Evolutionary conservation across 1,140 invertebrate species (phyloP).

Genomic region (Periplaneta americana): DNA sequence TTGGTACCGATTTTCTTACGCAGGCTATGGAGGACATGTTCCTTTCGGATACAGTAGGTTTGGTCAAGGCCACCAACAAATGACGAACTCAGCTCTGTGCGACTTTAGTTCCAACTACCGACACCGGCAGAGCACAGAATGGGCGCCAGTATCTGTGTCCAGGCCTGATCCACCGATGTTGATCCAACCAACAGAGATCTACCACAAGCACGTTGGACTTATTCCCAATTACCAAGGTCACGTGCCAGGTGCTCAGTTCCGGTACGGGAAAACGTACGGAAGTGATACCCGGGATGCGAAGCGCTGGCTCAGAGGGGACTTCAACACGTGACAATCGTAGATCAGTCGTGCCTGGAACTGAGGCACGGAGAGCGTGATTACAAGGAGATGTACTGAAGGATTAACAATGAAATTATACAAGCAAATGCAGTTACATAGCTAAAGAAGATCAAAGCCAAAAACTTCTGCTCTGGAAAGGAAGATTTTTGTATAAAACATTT

Average conservation of each 20-base stretch:
- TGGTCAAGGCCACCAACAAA: conserved; percentile 51
- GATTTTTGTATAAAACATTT: no score
- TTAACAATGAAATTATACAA: no score
- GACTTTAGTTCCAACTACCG: conserved; percentile 66
- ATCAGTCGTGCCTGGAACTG: no score
- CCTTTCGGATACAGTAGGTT: conserved; percentile 57
- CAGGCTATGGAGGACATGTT: conserved; percentile 59
- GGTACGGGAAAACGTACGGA: conserved; percentile 65
- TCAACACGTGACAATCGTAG: neutral
- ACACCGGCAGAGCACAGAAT: conserved; percentile 54
- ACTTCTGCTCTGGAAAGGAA: no score
- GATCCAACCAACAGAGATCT: conserved; percentile 49
- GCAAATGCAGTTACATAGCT: no score
- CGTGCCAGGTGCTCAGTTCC: conserved; percentile 59
- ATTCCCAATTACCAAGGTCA: conserved; percentile 65
- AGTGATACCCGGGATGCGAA: conserved; percentile 62
- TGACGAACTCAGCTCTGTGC: conserved; percentile 56
- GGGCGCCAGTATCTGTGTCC: conserved; percentile 54
- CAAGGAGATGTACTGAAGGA: no score
- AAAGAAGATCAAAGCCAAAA: no score
- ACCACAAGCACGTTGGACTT: conserved; percentile 61
- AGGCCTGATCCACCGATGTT: conserved; percentile 43
- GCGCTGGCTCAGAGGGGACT: conserved; percentile 48
- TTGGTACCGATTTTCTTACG: no score
- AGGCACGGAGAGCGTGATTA: no score